These are phyloP conservation scores for Cromileptes altivelis DNA, from an alignment of 2,113 vertebrate species.

Conservation along the genomic window DNA sequence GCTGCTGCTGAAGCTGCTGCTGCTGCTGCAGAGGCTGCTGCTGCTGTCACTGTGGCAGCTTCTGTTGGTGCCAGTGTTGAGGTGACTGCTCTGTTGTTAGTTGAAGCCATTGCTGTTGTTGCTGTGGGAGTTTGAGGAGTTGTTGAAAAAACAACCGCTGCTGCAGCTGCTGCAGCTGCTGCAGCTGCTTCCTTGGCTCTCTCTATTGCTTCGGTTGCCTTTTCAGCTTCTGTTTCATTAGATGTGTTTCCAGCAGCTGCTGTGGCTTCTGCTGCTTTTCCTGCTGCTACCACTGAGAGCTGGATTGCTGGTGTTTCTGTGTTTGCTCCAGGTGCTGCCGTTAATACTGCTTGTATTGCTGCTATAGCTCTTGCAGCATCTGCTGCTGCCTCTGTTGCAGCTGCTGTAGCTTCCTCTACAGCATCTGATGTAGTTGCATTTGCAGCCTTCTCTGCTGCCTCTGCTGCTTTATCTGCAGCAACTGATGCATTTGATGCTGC, in stretches of 20 bases:
- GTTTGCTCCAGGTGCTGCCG: not conserved
- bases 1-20: conserved; percentile 2
- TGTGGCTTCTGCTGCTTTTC: not conserved
- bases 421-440: not conserved
- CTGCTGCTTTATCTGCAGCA: not conserved
- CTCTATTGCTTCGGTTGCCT: not conserved
- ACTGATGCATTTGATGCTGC: not conserved
- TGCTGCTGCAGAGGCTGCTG: conserved; percentile 3
- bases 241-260: not conserved
- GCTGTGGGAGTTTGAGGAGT: not conserved
- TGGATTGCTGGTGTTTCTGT: no score
- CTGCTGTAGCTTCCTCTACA: not conserved
- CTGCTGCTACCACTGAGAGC: no score
- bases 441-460: not conserved
- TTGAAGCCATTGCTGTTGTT: not conserved
- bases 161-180: not conserved
- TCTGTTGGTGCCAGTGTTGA: not conserved
- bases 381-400: not conserved
- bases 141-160: not conserved
- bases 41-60: conserved; percentile 6
- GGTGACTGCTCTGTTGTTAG: not conserved
- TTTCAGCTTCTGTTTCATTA: not conserved
- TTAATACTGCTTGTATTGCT: no score
- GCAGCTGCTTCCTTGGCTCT: not conserved
- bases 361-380: no score